Conservation (phyloP, 2,113 vertebrate species). For the Sinocyclocheilus maitianheensis region DNA sequence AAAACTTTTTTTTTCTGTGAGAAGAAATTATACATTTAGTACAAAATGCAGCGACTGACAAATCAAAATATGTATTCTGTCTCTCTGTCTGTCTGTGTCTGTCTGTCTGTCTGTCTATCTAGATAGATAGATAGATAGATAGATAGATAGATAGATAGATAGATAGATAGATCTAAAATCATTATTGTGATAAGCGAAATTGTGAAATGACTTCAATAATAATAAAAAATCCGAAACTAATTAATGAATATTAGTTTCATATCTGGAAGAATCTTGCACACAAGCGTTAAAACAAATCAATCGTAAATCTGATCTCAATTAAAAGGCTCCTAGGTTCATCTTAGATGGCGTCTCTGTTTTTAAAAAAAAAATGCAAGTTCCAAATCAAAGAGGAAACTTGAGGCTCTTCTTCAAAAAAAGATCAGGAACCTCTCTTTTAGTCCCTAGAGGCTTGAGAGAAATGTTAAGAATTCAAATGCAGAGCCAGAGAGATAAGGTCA, state of each 20-base stretch:
- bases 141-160: too few relatives aligned
- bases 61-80: too few relatives aligned
- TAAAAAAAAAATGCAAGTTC: not conserved
- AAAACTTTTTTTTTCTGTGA: not conserved
- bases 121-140: too few relatives aligned
- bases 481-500: conserved; percentile 75
- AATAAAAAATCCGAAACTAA: too few relatives aligned
- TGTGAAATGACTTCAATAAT: too few relatives aligned
- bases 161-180: too few relatives aligned
- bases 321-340: not conserved
- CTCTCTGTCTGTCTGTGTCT: too few relatives aligned
- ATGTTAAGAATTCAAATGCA: conserved; percentile 77
- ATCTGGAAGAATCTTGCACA: too few relatives aligned
- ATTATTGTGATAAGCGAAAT: too few relatives aligned
- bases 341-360: not conserved
- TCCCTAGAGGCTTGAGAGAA: conserved; percentile 54
- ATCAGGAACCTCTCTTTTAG: conserved; percentile 73
- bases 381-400: conserved; percentile 46
- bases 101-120: too few relatives aligned
- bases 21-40: not conserved
- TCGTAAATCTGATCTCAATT: not conserved
- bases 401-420: conserved; percentile 58
- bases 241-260: too few relatives aligned
- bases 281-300: not conserved
- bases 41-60: too few relatives aligned